A percentile compares a stretch with the other conserved stretches of the same genome.
These are phyloP conservation scores for Psilopsiagon aurifrons DNA, from an alignment of 2,113 vertebrate species.

Conservation along the genomic window DNA sequence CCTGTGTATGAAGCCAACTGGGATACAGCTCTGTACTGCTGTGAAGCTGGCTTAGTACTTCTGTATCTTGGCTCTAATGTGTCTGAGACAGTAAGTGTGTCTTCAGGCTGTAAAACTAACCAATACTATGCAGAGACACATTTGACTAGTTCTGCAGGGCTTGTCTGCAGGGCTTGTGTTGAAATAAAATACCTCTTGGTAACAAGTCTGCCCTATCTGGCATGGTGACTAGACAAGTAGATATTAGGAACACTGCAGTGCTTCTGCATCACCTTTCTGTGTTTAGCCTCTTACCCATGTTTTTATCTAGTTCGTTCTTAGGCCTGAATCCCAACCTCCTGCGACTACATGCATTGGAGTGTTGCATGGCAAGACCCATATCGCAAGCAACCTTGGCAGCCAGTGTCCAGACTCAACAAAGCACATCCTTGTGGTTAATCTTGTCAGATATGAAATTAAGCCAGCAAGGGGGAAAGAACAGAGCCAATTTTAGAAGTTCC, in stretches of 20 bases:
- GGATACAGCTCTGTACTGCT: background rate
- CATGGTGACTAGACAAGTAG: background rate
- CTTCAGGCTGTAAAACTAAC: background rate
- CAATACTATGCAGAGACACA: background rate
- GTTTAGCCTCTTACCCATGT: background rate
- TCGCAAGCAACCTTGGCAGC: background rate
- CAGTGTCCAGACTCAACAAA: background rate
- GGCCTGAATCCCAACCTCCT: background rate
- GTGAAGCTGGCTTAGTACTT: background rate
- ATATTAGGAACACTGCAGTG: background rate
- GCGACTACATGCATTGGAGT: accelerated
- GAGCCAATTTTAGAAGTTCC: background rate
- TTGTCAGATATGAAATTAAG: background rate
- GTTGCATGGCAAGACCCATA: background rate
- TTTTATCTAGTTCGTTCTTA: background rate
- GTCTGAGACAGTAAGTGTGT: background rate
- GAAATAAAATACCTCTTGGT: background rate
- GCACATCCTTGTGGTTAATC: background rate
- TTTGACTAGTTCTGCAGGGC: background rate
- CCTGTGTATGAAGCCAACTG: background rate
- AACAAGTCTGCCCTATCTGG: background rate
- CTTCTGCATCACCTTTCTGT: background rate
- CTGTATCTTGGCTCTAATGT: background rate
- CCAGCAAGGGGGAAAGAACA: background rate
- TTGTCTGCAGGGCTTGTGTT: background rate